Conservation (phyloP, 2,113 vertebrate genomes). For the Rafetus swinhoei region DNA sequence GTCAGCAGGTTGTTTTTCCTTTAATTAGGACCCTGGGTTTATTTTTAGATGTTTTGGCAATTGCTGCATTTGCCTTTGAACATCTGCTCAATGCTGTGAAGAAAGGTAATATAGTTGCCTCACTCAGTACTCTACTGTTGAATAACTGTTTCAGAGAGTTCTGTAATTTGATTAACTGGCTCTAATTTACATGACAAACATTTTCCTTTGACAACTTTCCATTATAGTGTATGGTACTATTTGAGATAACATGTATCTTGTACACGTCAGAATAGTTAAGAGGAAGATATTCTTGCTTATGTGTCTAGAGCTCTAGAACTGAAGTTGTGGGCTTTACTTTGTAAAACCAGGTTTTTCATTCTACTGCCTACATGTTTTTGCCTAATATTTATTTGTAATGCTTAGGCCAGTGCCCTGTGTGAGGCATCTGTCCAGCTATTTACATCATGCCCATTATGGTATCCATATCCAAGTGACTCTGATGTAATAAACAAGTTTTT, state of each 20-base stretch:
- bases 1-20: neutral
- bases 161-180: neutral
- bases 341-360: neutral
- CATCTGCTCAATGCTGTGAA: neutral
- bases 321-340: neutral
- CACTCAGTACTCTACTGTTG: neutral
- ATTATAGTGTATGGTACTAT: neutral
- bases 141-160: neutral
- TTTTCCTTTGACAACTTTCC: neutral
- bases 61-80: neutral
- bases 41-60: neutral
- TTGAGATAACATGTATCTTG: neutral
- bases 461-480: neutral
- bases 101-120: neutral
- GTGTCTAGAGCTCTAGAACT: neutral
- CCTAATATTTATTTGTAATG: neutral
- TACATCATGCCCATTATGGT: neutral
- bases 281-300: neutral
- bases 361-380: neutral
- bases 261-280: neutral
- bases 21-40: neutral
- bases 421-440: neutral
- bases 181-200: neutral
- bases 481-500: neutral
- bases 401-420: neutral